Base-by-base conservation (phyloP, 2,888 invertebrate genomes). In the Tenthredo livida region DNA sequence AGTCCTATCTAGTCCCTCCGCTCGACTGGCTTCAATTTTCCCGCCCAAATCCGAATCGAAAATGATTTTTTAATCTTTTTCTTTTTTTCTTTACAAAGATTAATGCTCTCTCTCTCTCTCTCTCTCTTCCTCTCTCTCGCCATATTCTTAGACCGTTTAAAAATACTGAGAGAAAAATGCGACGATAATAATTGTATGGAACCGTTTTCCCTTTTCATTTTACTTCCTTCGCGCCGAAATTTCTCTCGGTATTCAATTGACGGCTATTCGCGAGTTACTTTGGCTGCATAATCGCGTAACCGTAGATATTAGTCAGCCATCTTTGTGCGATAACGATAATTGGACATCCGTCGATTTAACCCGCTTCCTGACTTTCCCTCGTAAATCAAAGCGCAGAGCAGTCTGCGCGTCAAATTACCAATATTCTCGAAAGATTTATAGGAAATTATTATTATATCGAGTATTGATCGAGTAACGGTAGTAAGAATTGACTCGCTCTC, bases 271-370 rank as follows among this genome's bases (percentile, higher is more conserved):
- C 25, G 61, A 61, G 21, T 43, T 25, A 43, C 25, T 73, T 21
- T 43, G 9, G 21, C 54, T 54, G 25, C 58, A 61, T 61, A 61
- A 61, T 37, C 58, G 47, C 15, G 21, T 25, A 61, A 37, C 21
- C 6, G 58, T 17, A 6, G 58, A 61, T 29, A 80, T 80, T 80
- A 61, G 80, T 80, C 80, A 61, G 80, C 80, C 80, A 80, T 80
- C 80, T 80, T 80, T 61, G 61, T 12, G 61, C 80, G 80, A 80
- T 80, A 80, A 80, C 80, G 80, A 83, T 83, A 83, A 83, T 83
- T 83, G 83, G 83, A 29, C 50, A 70, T 67, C 83, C 83, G 67
- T 83, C 65, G 83, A 83, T 83, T 58, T 25, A 70, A 70, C 83
- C 37, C 33, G 83, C 43, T 83, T 83, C 83, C 83, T 83, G 83